These are phyloP conservation scores for Anoura caudifer DNA, from an alignment of 2,113 vertebrate genomes.

Conservation along the genomic window DNA sequence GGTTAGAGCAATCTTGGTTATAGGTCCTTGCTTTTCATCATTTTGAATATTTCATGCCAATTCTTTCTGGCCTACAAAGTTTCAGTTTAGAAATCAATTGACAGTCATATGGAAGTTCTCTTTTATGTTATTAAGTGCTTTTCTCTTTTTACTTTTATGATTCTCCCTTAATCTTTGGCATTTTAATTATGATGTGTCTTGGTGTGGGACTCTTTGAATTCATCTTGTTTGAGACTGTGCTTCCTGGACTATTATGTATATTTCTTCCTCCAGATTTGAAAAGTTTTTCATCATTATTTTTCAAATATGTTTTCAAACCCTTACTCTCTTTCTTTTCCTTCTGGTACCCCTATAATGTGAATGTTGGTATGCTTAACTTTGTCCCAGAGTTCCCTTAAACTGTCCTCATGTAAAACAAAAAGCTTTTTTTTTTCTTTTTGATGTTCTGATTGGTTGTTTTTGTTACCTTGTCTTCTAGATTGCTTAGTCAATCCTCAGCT, in stretches of 20 bases:
- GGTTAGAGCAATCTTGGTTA: background rate
- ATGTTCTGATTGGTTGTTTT: background rate
- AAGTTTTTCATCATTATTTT: background rate
- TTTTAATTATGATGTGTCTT: background rate
- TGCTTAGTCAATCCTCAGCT: background rate
- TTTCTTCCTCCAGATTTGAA: background rate
- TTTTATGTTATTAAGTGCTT: background rate
- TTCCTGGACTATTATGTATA: background rate
- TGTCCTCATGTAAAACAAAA: background rate
- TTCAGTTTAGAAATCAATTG: background rate
- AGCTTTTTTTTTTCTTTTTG: background rate
- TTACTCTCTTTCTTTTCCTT: background rate
- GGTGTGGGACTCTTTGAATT: background rate
- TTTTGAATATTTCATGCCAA: background rate
- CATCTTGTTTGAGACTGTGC: background rate
- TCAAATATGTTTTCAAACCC: background rate
- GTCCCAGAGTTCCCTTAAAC: background rate
- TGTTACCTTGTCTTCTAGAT: background rate
- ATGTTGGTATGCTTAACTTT: background rate
- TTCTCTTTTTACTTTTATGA: background rate
- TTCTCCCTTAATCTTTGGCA: background rate
- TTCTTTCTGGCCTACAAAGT: background rate
- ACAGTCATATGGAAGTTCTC: background rate
- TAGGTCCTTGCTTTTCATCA: background rate
- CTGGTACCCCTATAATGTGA: background rate